A percentile compares a stretch with the other conserved stretches of the same genome.
Conservation (phyloP, 2,797 vertebrate species). For the Syngnathus rostellatus region DNA sequence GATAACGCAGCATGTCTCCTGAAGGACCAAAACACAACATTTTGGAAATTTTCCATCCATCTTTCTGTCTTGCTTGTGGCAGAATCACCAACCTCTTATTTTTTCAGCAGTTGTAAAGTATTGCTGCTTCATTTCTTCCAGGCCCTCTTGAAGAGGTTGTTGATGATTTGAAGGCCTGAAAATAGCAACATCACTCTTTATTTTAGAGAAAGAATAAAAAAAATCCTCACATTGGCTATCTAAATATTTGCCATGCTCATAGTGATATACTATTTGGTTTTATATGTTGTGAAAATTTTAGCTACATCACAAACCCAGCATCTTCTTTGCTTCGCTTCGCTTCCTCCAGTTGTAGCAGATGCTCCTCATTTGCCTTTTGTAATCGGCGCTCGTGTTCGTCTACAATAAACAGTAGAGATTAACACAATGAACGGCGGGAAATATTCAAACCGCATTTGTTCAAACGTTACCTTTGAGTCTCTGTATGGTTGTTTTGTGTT, state of each 20-base stretch:
- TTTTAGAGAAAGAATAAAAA: background rate
- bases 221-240: no score
- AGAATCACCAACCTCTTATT: constrained; percentile 75
- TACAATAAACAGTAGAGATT: constrained; percentile 29
- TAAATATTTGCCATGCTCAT: background rate
- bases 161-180: constrained; percentile 30
- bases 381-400: constrained; percentile 70
- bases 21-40: background rate
- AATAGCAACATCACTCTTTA: background rate
- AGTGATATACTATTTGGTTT: background rate
- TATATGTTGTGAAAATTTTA: background rate
- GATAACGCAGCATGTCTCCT: constrained; percentile 91
- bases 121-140: constrained; percentile 88
- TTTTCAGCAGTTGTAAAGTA: constrained; percentile 85
- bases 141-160: constrained; percentile 65
- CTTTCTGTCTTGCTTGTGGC: background rate
- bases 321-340: constrained; percentile 42
- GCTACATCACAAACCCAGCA: constrained; percentile 48
- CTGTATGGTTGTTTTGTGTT: constrained; percentile 66
- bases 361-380: constrained; percentile 63
- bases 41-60: background rate
- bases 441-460: background rate
- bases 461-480: constrained; percentile 59
- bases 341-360: constrained; percentile 69
- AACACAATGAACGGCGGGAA: background rate